Base-by-base conservation (phyloP, 2,888 invertebrate species). In the Lagria hirta region DNA sequence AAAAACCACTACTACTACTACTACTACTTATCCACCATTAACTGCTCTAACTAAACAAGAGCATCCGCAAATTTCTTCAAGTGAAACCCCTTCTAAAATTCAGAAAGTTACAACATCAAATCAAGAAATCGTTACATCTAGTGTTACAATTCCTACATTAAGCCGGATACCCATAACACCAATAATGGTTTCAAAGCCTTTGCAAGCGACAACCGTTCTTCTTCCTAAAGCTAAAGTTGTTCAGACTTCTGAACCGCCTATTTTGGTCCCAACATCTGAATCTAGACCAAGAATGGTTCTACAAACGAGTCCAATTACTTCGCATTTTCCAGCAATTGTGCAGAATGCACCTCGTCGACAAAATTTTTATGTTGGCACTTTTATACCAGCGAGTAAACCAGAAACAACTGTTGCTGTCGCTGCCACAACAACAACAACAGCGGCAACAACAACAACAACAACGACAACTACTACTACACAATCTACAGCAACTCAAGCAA, bases 81-180 rank as follows among this genome's bases (percentile, higher is more conserved):
- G 38, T 16, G n/a, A 20, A 13, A 55, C 56, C 33, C 38, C 41
- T 7, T 48, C 45, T 2, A 57, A 58, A 33, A n/a, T n/a, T n/a
- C n/a, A n/a, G n/a, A n/a, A n/a, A n/a, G n/a, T n/a, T n/a, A n/a
- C n/a, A n/a, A n/a, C 51, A n/a, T n/a, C 59, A 6, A 29, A 18
- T 38, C 55, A 10, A 18, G 34, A 16, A 34, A 43, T 22, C 55
- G n/a, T 41, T 62, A 22, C 64, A 65, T 29, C 55, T 26, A 51
- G 54, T 3, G n/a, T n/a, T n/a, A 46, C 52, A 6, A 52, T 40
- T 35, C 62, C 75, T 40, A 74, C 76, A 59, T 73, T 77, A 43
- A 80, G 75, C 57, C 66, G 81, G 28, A 65, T 81, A 43, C 79
- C 81, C 15, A 76, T 79, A 23, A 76, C 79, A 13, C 76, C 81